Conservation (phyloP, 2,888 invertebrate species). For the Eupithecia centaureata region DNA sequence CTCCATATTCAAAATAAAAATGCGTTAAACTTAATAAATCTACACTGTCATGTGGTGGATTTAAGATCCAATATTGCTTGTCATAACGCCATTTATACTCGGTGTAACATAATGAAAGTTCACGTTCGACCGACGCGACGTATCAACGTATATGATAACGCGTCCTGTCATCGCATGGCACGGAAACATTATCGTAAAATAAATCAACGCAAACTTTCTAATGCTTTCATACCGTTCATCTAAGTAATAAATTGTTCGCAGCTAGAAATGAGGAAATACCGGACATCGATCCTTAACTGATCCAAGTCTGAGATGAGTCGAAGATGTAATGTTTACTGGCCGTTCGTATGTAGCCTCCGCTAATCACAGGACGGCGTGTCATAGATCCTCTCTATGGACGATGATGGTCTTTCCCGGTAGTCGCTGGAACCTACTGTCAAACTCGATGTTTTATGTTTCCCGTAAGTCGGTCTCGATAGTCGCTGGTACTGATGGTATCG, state of each 20-base stretch:
- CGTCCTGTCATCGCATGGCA: neutral
- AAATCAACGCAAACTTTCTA: neutral
- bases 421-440: neutral
- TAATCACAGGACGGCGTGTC: no score
- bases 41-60: neutral
- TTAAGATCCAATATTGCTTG: constrained; percentile 3
- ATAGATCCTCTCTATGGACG: no score
- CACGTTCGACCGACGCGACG: neutral
- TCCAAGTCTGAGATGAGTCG: neutral
- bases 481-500: no score
- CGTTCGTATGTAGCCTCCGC: no score
- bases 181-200: neutral
- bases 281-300: no score
- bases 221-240: neutral
- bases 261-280: neutral
- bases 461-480: neutral
- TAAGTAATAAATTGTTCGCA: neutral
- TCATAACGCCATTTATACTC: neutral
- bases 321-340: neutral
- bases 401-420: neutral
- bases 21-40: neutral
- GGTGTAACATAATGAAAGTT: neutral
- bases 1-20: neutral
- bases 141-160: neutral
- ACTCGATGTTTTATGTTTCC: neutral